Base-by-base conservation (phyloP, 2,888 invertebrate species). In the Venusia cambrica region DNA sequence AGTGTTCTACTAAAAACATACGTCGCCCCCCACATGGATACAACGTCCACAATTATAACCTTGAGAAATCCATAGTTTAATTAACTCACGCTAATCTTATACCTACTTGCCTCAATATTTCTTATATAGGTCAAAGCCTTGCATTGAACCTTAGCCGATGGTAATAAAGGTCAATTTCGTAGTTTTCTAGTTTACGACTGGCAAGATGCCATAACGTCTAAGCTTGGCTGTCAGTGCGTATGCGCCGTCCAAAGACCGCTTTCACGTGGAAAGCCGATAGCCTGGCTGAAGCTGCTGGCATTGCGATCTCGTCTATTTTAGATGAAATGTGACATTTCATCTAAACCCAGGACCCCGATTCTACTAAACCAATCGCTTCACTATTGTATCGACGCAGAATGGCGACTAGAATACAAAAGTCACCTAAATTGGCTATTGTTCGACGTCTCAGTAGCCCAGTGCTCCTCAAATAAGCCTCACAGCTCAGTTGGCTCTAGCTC, bases 191-290 rank as follows among this genome's bases (percentile, higher is more conserved):
- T 28, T 30, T 28, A 11, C 21, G 18, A 22, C 57, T 69, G 69
- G 69, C 61, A 8, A 1, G 12, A 19, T 51, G 67, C 69, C 69
- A 69, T 40, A 17, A 37, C 27, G 33, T 20, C 43, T 37, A 29
- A 25, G 38, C 31, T 45, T 52, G 59, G 58, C 53, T 39, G 38
- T 55, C 44, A 35, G 30, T 46, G 48, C 44, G 45, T 51, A 46
- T 34, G 47, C 51, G 54, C 38, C 20, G 28, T 33, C 38, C 32
- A 33, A 33, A 8, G 20, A 5, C 6, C 12, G n/a, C 10, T 27
- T 38, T 22, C 21, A 11, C 8, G 8, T 12, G 11, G 14, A 18
- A 32, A 38, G 5, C 10, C 12, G 4, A 8, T n/a, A 26, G 15
- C 11, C n/a, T 6, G 6, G 4, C 7, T 4, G 9, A n/a, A 6